A percentile compares a stretch with the other conserved stretches of the same genome.
Evolutionary conservation across 2,113 vertebrate species (phyloP).

Genomic region (Sminthopsis crassicaudata): DNA sequence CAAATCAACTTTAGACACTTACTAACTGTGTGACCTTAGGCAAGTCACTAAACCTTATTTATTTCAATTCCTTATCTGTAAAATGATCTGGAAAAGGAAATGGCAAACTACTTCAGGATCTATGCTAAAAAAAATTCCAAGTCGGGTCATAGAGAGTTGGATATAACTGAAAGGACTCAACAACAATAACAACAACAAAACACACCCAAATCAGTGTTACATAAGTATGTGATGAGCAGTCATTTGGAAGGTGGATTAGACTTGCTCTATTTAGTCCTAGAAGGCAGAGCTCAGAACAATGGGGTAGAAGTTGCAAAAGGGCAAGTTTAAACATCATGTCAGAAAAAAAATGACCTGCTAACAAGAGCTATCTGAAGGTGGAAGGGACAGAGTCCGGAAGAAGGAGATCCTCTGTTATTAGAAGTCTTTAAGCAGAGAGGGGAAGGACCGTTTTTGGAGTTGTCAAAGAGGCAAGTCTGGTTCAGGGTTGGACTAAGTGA

Average conservation of each 20-base stretch:
- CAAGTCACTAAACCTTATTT: neutral
- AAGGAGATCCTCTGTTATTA: neutral
- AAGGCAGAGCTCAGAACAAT: neutral
- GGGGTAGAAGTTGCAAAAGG: neutral
- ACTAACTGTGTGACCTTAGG: neutral
- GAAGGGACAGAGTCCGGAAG: neutral
- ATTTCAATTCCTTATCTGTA: neutral
- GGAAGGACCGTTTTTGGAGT: neutral
- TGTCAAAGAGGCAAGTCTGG: neutral
- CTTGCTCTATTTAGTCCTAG: neutral
- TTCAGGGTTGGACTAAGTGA: neutral
- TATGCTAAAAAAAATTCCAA: neutral
- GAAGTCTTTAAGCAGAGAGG: neutral
- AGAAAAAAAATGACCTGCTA: neutral
- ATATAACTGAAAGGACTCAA: neutral
- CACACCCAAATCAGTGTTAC: neutral
- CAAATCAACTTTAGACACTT: neutral
- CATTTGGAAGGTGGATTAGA: neutral
- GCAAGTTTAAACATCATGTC: neutral
- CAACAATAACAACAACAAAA: neutral
- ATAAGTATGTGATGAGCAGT: neutral
- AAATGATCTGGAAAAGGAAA: neutral
- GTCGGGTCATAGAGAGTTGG: neutral
- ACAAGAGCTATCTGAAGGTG: neutral
- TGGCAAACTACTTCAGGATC: neutral